phyloP scores from a whole-genome alignment of 2,113 vertebrate genomes.

The Chunga burmeisteri region DNA sequence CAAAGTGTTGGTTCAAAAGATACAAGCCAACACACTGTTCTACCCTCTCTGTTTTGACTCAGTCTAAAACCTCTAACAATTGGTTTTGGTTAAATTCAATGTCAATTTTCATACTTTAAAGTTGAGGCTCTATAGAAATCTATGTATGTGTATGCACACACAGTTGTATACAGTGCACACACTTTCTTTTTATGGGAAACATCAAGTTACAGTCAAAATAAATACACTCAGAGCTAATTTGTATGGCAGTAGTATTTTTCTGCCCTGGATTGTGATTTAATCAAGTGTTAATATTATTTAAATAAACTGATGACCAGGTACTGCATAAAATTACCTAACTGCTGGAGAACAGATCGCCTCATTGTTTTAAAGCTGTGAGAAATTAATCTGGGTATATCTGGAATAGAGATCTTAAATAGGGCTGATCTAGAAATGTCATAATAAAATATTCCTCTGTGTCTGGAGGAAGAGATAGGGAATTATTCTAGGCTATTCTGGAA shows the following conservation, averaged over 20 bases:
- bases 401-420: not conserved
- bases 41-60: not conserved
- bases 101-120: not conserved
- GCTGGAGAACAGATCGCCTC: not conserved
- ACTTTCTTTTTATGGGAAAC: not conserved
- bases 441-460: not conserved
- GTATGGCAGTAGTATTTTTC: not conserved
- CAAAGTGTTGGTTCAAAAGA: constrained; percentile 1
- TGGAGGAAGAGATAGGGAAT: not conserved
- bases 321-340: not conserved
- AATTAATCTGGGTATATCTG: not conserved
- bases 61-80: not conserved
- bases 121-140: not conserved
- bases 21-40: not conserved
- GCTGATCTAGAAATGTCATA: not conserved
- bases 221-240: not conserved
- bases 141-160: not conserved
- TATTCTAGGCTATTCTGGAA: not conserved
- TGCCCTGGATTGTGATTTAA: not conserved
- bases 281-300: not conserved
- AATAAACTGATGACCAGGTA: not conserved
- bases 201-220: not conserved
- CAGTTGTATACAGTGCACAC: not conserved
- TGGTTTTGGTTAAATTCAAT: not conserved
- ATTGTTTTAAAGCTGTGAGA: not conserved